Percentiles rank a stretch among this genome's conserved stretches.
Evolutionary conservation across 2,113 vertebrate genomes (phyloP).

Genomic region (Laticauda colubrina): DNA sequence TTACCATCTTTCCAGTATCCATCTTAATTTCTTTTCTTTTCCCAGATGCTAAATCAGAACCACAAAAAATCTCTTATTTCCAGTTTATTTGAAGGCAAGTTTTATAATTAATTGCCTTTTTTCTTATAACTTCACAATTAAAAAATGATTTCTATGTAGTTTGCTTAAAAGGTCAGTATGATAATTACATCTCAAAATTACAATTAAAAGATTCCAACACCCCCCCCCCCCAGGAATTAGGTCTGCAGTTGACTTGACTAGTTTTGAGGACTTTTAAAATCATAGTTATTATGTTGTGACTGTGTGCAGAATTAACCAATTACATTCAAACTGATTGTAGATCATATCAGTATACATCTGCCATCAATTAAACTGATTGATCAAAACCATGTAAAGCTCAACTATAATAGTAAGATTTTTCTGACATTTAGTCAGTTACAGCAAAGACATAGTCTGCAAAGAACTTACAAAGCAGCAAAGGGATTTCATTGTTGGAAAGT

Average conservation of each 20-base stretch:
- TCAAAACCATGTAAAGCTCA: background rate
- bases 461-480: background rate
- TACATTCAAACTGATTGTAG: background rate
- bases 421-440: background rate
- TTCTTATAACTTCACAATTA: background rate
- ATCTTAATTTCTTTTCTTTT: background rate
- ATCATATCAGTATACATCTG: background rate
- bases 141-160: background rate
- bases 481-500: background rate
- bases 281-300: background rate
- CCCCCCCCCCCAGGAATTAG: background rate
- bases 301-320: background rate
- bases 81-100: background rate
- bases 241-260: background rate
- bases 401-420: background rate
- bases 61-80: background rate
- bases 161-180: background rate
- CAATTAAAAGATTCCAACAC: background rate
- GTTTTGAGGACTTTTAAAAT: background rate
- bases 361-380: background rate
- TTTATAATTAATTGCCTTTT: background rate
- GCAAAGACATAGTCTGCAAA: background rate
- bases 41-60: background rate
- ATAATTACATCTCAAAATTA: background rate
- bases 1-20: background rate